phyloP scores from a whole-genome alignment of 2,113 vertebrate species.

The Notothenia rossii region DNA sequence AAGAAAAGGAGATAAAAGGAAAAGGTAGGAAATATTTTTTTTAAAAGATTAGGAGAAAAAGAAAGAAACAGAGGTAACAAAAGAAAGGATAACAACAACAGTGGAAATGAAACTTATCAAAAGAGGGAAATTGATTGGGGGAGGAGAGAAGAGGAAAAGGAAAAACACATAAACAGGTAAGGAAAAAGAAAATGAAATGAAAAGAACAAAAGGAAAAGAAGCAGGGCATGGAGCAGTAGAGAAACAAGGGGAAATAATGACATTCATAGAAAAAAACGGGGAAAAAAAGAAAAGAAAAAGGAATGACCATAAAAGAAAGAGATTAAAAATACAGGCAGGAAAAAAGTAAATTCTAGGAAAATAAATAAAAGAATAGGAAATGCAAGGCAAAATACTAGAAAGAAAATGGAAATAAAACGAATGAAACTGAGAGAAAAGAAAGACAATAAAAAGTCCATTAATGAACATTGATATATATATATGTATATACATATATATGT shows the following conservation, averaged over 20 bases:
- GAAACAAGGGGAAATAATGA: neutral
- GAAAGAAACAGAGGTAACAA: neutral
- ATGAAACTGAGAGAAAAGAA: neutral
- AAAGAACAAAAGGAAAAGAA: neutral
- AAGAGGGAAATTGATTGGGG: too few species aligned
- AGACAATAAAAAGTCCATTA: neutral
- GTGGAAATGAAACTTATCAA: too few species aligned
- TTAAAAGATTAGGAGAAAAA: too few species aligned
- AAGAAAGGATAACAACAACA: neutral
- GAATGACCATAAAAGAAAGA: neutral
- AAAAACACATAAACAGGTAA: too few species aligned
- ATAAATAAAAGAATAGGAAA: neutral
- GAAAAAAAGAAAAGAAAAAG: too few species aligned
- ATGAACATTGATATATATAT: too few species aligned
- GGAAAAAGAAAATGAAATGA: neutral
- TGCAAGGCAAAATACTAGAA: neutral
- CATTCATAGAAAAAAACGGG: neutral
- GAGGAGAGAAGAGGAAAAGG: neutral
- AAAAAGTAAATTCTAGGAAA: neutral
- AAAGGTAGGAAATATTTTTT: too few species aligned
- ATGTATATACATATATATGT: too few species aligned
- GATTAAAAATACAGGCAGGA: too few species aligned
- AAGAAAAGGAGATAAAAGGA: neutral
- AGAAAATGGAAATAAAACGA: neutral
- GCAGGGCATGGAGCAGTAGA: neutral